Evolutionary conservation across 2,888 invertebrate genomes (phyloP).

Genomic region (Amiota minor): DNA sequence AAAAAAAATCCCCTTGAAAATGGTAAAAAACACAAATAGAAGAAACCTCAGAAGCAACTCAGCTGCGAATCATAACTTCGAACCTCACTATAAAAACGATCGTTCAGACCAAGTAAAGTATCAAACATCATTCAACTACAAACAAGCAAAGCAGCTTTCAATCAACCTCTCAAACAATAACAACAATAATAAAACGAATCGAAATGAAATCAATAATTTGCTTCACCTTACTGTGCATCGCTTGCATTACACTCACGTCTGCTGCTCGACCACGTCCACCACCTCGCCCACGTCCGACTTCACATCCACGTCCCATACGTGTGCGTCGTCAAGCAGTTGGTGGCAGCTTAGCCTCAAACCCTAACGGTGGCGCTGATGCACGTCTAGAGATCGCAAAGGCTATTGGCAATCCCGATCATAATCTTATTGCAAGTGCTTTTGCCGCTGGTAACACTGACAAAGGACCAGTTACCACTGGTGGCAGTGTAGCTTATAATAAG

Average conservation of each 20-base stretch:
- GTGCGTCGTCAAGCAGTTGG: slow-evolving; percentile 59
- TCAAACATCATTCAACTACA: too few relatives aligned
- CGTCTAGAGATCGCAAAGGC: slow-evolving; percentile 55
- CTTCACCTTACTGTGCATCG: slow-evolving; percentile 37
- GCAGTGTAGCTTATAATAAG: slow-evolving; percentile 48
- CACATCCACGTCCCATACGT: slow-evolving; percentile 46
- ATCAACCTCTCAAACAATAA: too few relatives aligned
- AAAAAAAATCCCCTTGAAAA: too few relatives aligned
- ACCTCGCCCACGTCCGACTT: slow-evolving; percentile 40
- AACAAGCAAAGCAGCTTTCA: too few relatives aligned
- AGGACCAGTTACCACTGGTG: slow-evolving; percentile 51
- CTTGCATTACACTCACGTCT: slow-evolving; percentile 34
- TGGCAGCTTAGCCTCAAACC: slow-evolving; percentile 58
- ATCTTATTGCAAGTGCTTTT: slow-evolving; percentile 57
- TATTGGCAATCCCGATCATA: slow-evolving; percentile 64
- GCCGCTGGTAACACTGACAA: slow-evolving; percentile 50
- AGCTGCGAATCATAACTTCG: too few relatives aligned
- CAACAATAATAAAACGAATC: slow-evolving; percentile 6
- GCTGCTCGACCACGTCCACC: slow-evolving; percentile 22
- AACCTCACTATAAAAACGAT: too few relatives aligned
- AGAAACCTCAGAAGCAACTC: too few relatives aligned
- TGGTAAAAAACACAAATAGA: too few relatives aligned
- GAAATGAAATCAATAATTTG: slow-evolving; percentile 38
- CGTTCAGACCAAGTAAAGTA: too few relatives aligned
- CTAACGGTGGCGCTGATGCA: slow-evolving; percentile 63